Percentiles rank a stretch among this genome's conserved stretches.
These are phyloP conservation scores for Gallinago media DNA, from an alignment of 2,113 vertebrate genomes.

Conservation along the genomic window DNA sequence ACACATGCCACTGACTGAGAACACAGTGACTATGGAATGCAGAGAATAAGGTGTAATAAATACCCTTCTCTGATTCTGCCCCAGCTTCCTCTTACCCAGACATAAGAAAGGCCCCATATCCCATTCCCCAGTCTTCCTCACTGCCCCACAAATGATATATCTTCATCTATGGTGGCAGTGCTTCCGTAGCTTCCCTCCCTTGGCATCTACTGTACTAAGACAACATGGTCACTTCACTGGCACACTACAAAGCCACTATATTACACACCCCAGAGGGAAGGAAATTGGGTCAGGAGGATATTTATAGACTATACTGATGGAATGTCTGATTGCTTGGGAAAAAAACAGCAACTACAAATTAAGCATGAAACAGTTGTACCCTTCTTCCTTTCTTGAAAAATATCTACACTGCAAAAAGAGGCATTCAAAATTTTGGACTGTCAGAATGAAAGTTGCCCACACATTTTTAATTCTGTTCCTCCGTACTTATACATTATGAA, in stretches of 20 bases:
- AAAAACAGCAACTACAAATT: neutral
- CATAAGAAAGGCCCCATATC: neutral
- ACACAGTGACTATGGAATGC: fast-evolving
- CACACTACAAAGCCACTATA: neutral
- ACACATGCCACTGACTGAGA: neutral
- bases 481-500: conserved; percentile 33
- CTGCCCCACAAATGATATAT: neutral
- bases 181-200: neutral
- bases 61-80: neutral
- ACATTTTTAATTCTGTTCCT: conserved; percentile 33
- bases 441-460: conserved; percentile 4
- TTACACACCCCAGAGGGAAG: neutral
- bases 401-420: neutral
- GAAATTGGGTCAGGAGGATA: conserved; percentile 40
- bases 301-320: conserved; percentile 26
- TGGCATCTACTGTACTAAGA: neutral
- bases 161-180: neutral
- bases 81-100: neutral
- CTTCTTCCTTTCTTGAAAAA: neutral
- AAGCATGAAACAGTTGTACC: neutral
- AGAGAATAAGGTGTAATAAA: neutral
- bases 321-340: conserved; percentile 4
- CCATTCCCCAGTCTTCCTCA: neutral
- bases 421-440: neutral
- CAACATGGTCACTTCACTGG: neutral